Base-by-base conservation (phyloP, 2,113 vertebrate genomes). In the Pteropus alecto region DNA sequence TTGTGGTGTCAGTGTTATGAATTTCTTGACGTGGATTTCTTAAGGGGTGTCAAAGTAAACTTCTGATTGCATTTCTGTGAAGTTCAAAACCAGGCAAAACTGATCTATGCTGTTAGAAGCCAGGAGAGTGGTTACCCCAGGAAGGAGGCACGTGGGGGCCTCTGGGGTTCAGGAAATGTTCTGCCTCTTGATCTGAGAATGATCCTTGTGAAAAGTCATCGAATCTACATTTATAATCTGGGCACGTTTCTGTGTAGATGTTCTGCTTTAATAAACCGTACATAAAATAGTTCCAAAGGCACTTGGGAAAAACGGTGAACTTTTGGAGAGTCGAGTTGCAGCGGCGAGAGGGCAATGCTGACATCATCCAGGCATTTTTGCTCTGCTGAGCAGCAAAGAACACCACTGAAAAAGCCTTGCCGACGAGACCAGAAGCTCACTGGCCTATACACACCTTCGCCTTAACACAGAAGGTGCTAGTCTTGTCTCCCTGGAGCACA, bases 101-200 rank as follows among this genome's bases (percentile, higher is more conserved):
- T 56, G 3, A 65, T 51, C 70, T 43, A 11, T 54, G 70, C 79
- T 48, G 33, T 28, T 51, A 51, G 63, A 85, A 63, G 24, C 61
- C 67, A 60, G 61, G 43, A 82, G 82, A 41, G 26, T 15, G 6
- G 14, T 22, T 63, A 48, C 4, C 33, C 26, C 1, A 11, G 83
- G 56, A 85, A 92, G 51, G 58, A 79, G 70, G 43, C 48, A 30
- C 2, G 0, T 78, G n/a, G 19, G 41, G 26, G 9, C 33, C 68
- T 67, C 77, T 54, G 68, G 67, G 74, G 41, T 63, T 68, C 63
- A 70, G 48, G 58, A 74, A 84, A 41, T 28, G 16, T 41, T 76
- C 81, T 90, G 65, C 28, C 15, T 93, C 35, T 87, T 84, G 76
- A 73, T 78, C 81, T 38, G 73, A 74, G 65, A 18, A 56, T 28